phyloP scores from a whole-genome alignment of 1,140 invertebrate genomes.

The Drosophila pallidifrons region DNA sequence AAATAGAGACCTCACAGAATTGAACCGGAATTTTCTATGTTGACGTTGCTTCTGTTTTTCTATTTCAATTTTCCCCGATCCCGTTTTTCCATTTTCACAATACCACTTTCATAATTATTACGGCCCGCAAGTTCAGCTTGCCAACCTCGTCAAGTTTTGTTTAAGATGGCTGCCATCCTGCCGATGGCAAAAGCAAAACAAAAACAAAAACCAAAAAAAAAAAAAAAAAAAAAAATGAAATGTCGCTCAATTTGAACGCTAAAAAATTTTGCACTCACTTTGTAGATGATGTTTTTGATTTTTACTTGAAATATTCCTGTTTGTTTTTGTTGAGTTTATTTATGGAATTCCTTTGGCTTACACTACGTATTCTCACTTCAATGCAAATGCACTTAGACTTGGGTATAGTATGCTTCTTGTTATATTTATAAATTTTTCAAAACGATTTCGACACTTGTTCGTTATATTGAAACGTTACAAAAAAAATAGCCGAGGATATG shows the following conservation, averaged over 20 bases:
- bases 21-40: slow-evolving; percentile 55
- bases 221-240: slow-evolving; percentile 8
- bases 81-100: not conserved
- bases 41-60: slow-evolving; percentile 23
- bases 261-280: slow-evolving; percentile 40
- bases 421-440: not conserved
- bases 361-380: slow-evolving; percentile 45
- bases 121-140: not conserved
- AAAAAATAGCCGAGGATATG: slow-evolving; percentile 18
- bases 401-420: slow-evolving; percentile 27
- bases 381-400: slow-evolving; percentile 51
- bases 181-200: not conserved
- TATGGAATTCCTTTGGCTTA: slow-evolving; percentile 42
- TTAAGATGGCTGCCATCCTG: not conserved
- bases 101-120: not conserved
- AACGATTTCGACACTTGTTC: slow-evolving; percentile 18
- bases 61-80: slow-evolving; percentile 1
- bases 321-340: slow-evolving; percentile 15
- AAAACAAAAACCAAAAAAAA: slow-evolving; percentile 7
- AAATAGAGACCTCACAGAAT: slow-evolving; percentile 30
- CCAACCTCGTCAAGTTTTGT: not conserved
- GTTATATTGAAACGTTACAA: slow-evolving; percentile 12
- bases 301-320: not conserved
- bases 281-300: not conserved
- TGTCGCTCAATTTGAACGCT: slow-evolving; percentile 17